These are phyloP conservation scores for Aleiodes sp. DNA, from an alignment of 1,140 invertebrate genomes.

Conservation along the genomic window DNA sequence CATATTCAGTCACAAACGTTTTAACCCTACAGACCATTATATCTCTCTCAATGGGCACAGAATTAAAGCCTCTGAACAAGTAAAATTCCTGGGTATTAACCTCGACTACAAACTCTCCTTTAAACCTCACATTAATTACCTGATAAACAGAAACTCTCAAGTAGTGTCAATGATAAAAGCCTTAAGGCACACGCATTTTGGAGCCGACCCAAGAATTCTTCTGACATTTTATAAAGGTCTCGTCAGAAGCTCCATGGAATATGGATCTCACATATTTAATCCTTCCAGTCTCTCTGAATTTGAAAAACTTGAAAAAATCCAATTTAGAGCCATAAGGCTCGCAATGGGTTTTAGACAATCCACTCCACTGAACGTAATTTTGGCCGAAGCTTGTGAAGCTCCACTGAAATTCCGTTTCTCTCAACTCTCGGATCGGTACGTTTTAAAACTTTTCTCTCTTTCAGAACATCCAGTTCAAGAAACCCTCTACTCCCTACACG, in stretches of 20 bases:
- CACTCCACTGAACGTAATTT: constrained; percentile 9
- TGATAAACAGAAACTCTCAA: not conserved
- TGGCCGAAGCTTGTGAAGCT: not conserved
- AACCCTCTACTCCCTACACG: not conserved
- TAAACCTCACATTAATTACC: not conserved
- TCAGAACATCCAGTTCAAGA: not conserved
- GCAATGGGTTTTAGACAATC: not conserved
- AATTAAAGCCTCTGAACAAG: not conserved
- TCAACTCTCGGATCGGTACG: not conserved
- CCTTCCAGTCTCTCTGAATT: not conserved
- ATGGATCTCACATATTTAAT: not conserved
- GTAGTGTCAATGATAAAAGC: not conserved
- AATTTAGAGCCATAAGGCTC: not conserved
- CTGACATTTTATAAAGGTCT: not conserved
- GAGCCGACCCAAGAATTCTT: not conserved
- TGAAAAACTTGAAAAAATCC: not conserved
- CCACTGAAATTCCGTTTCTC: not conserved
- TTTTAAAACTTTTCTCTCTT: not conserved
- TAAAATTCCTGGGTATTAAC: not conserved
- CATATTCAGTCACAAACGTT: not conserved
- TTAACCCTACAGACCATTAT: not conserved
- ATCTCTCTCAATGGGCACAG: not conserved
- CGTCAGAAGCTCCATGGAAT: not conserved
- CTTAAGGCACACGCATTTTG: not conserved
- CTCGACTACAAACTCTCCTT: not conserved